A percentile compares a stretch with the other conserved stretches of the same genome.
phyloP scores from a whole-genome alignment of 2,797 vertebrate species.

The Brachymystax lenok region DNA sequence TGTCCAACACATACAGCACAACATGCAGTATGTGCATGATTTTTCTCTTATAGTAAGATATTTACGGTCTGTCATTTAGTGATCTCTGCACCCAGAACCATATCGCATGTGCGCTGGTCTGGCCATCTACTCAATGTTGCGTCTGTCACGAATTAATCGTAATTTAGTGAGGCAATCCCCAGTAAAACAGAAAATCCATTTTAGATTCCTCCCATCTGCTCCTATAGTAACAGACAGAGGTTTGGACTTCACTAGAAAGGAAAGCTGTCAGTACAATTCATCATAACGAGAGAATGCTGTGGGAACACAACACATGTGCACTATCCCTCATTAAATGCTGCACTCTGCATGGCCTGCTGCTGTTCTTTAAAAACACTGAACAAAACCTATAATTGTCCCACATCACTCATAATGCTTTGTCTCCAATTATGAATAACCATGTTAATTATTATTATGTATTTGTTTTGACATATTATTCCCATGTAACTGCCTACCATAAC shows the following conservation, averaged over 20 bases:
- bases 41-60: too few species aligned
- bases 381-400: background rate
- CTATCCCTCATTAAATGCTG: background rate
- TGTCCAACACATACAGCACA: background rate
- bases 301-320: background rate
- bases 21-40: too few species aligned
- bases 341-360: background rate
- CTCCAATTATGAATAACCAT: background rate
- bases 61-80: background rate
- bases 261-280: background rate
- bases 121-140: background rate
- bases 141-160: background rate
- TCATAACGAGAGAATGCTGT: background rate
- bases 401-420: background rate
- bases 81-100: background rate
- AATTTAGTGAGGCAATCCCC: background rate
- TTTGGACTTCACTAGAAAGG: background rate
- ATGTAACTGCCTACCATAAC: background rate
- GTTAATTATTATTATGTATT: background rate
- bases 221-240: constrained; percentile 37
- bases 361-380: too few species aligned
- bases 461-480: background rate
- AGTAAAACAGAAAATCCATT: background rate
- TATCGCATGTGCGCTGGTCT: background rate
- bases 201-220: constrained; percentile 13